Evolutionary conservation across 2,113 vertebrate species (phyloP).

Genomic region (Xiphophorus couchianus): DNA sequence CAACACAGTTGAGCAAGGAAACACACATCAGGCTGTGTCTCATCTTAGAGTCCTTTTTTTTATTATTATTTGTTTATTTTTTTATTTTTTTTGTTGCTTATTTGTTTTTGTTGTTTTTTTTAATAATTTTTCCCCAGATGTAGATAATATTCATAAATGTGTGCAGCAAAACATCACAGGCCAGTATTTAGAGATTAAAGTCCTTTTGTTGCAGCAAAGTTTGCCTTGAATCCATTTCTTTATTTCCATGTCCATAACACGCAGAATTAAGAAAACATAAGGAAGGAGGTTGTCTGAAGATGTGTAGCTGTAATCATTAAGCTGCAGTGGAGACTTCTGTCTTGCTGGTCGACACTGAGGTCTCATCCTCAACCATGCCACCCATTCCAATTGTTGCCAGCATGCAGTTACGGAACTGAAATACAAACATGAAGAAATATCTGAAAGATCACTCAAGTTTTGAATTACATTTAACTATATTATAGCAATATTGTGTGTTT

Average conservation of each 20-base stretch:
- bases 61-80: neutral
- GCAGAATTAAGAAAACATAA: conserved; percentile 16
- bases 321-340: conserved; percentile 85
- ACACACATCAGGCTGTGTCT: conserved; percentile 15
- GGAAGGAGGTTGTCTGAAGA: conserved; percentile 9
- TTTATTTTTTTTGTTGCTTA: too few relatives aligned
- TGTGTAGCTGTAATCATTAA: conserved; percentile 44
- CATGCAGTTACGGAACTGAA: conserved; percentile 88
- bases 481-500: neutral
- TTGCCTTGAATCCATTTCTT: conserved; percentile 11
- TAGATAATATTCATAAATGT: neutral
- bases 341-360: conserved; percentile 85
- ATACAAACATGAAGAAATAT: neutral
- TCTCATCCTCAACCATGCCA: conserved; percentile 82
- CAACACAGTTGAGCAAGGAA: conserved; percentile 5
- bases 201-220: conserved; percentile 18
- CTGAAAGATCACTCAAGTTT: neutral
- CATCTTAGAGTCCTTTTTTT: conserved; percentile 6
- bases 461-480: too few relatives aligned
- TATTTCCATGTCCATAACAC: conserved; percentile 16
- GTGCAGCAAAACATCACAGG: neutral
- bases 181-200: conserved; percentile 1
- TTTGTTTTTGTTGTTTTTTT: neutral
- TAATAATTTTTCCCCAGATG: neutral
- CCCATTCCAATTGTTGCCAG: conserved; percentile 84